Percentiles rank a stretch among this genome's conserved stretches.
These are phyloP conservation scores for Andricus quercusramuli DNA, from an alignment of 2,888 invertebrate species.

Conservation along the genomic window DNA sequence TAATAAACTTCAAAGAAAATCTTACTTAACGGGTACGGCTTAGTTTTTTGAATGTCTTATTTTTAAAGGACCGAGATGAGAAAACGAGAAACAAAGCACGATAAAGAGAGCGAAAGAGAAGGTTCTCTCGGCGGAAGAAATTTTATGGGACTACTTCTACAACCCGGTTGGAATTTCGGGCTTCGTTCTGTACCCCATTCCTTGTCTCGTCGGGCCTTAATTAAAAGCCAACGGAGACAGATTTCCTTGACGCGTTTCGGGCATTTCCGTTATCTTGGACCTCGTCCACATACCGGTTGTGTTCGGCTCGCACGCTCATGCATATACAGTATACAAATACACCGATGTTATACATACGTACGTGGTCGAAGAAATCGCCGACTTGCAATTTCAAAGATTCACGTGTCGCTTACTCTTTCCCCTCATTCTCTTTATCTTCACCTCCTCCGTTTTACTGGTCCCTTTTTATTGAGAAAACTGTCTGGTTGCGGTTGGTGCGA, in stretches of 20 bases:
- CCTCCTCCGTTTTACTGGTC: background rate
- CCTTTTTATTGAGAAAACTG: background rate
- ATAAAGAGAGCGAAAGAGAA: constrained; percentile 32
- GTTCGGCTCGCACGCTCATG: constrained; percentile 41
- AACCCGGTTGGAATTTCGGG: constrained; percentile 20
- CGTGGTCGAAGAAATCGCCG: background rate
- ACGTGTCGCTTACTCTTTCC: constrained; percentile 37
- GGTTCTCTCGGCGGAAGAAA: constrained; percentile 16
- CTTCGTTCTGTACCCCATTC: constrained; percentile 24
- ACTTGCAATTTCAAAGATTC: constrained; percentile 8
- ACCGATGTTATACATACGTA: constrained; percentile 2
- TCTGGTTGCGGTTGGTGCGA: background rate
- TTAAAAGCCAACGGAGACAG: constrained; percentile 46
- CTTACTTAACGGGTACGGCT: constrained; percentile 6
- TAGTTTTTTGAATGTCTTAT: background rate
- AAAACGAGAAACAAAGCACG: constrained; percentile 20
- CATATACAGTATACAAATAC: background rate
- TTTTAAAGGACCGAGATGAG: background rate
- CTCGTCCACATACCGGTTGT: constrained; percentile 41
- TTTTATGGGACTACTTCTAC: constrained; percentile 34
- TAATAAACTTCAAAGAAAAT: constrained; percentile 14
- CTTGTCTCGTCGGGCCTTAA: constrained; percentile 42
- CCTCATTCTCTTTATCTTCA: constrained; percentile 41
- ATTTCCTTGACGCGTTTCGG: constrained; percentile 54
- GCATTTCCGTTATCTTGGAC: constrained; percentile 58